Conservation (phyloP, 2,797 vertebrate species). For the Sphaeramia orbicularis region DNA sequence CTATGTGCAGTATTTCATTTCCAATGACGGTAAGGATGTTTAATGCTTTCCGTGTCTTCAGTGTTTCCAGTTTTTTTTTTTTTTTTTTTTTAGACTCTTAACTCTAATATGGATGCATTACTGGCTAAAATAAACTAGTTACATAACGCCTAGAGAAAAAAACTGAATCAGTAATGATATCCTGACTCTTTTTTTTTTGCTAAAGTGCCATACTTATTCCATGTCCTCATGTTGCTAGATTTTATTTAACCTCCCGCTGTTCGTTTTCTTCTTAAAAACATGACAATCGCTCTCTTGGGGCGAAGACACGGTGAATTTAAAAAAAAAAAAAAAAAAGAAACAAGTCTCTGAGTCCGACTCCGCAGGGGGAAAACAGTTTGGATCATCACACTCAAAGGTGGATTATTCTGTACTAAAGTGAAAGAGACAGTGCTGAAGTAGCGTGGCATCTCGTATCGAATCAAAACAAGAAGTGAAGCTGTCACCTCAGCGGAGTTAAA, state of each 20-base stretch:
- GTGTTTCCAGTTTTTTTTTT: constrained; percentile 1
- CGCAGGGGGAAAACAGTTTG: constrained; percentile 27
- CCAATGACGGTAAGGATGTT: neutral
- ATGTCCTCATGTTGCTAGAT: neutral
- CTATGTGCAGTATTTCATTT: constrained; percentile 23
- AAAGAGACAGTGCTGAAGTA: constrained; percentile 9
- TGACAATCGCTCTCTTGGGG: constrained; percentile 40
- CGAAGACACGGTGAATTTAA: neutral
- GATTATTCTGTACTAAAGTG: constrained; percentile 32
- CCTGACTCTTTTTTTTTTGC: neutral
- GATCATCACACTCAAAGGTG: constrained; percentile 30
- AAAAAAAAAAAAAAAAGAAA: neutral
- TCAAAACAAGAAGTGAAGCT: constrained; percentile 27
- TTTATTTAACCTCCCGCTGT: constrained; percentile 31
- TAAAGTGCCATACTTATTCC: neutral
- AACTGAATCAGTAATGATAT: neutral
- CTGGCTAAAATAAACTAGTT: neutral
- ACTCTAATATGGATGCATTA: neutral
- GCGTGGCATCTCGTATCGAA: constrained; percentile 21
- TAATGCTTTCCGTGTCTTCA: neutral
- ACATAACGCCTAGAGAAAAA: neutral
- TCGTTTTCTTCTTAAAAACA: neutral
- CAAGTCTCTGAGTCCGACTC: constrained; percentile 23
- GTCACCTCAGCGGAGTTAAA: constrained; percentile 21
- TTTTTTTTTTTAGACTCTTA: too few species aligned